Evolutionary conservation across 2,888 invertebrate genomes (phyloP).

Genomic region (Pristionchus entomophagus): DNA sequence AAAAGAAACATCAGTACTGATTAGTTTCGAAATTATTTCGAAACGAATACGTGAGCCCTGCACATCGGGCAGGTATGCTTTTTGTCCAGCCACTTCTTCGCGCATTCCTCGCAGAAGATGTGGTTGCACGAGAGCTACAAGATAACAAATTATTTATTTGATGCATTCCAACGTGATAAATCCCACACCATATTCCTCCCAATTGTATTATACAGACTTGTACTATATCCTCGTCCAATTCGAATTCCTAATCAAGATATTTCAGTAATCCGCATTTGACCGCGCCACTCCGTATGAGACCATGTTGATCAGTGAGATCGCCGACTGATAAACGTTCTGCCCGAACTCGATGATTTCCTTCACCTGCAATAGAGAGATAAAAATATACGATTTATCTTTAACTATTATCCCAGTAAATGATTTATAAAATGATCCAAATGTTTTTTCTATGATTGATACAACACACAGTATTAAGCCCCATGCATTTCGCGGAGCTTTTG

Average conservation of each 20-base stretch:
- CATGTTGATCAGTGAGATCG: neutral
- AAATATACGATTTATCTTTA: too few relatives aligned
- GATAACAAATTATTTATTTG: too few relatives aligned
- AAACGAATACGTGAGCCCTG: constrained; percentile 56
- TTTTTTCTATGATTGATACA: too few relatives aligned
- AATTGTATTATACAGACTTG: too few relatives aligned
- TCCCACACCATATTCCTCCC: too few relatives aligned
- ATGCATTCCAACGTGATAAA: constrained; percentile 31
- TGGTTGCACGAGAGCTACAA: constrained; percentile 66
- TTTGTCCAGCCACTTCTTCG: constrained; percentile 68
- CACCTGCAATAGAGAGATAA: constrained; percentile 1
- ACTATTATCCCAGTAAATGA: too few relatives aligned
- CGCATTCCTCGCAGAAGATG: constrained; percentile 69
- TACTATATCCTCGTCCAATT: constrained; percentile 28
- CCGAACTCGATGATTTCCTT: neutral
- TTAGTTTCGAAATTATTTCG: neutral
- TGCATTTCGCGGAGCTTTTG: too few relatives aligned
- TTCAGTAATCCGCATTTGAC: too few relatives aligned
- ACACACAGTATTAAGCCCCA: too few relatives aligned
- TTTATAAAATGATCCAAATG: too few relatives aligned
- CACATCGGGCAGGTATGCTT: constrained; percentile 69
- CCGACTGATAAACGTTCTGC: neutral
- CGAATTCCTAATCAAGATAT: too few relatives aligned
- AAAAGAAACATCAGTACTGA: too few relatives aligned
- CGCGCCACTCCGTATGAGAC: constrained; percentile 32